Base-by-base conservation (phyloP, 1,140 invertebrate species). In the Pogonognathellus flavescens region DNA sequence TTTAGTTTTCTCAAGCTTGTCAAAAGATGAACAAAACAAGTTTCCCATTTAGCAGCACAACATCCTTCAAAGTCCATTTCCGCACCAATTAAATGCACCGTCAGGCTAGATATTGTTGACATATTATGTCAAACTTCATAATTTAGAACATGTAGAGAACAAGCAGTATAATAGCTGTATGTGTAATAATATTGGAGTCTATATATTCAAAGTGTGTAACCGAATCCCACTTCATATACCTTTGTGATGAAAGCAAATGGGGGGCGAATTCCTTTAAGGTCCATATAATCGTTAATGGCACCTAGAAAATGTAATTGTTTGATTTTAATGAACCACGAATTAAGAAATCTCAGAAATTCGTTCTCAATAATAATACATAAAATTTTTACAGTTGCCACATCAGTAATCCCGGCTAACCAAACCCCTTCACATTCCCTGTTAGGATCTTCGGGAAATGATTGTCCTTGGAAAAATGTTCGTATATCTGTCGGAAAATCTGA, bases 61-160 rank as follows among this genome's bases (percentile, higher is more conserved):
- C 94, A 92, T 2, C 93, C 93, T 89, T 95, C 94, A 86, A 94
- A 95, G 57, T 94, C 93, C 20, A 94, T 91, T 88, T 95, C 94
- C 0, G 94, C 94, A 0, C 94, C 94, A 22, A 94, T 91, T 13
- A 93, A 88, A 85, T 94, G 93, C 52, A 94, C 90, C 0, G 90
- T 91, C 8, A 93, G 89, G 5, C 88, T 86, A 22, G n/a, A 41
- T n/a, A 49, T 57, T 60, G 31, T 22, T 20, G 0, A n/a, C 13
- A 16, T 9, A 84, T 18, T 31, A 20, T 83, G 3, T 60, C 11
- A n/a, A n/a, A 41, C 4, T 0, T 1, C 1, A 41, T 41, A 41
- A 41, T 41, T 41, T 41, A 41, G 31, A 41, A 41, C 31, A 41
- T 41, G 2, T 41, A n/a, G n/a, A n/a, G n/a, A n/a, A n/a, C n/a